Base-by-base conservation (phyloP, 2,113 vertebrate genomes). In the Semicossyphus pulcher region DNA sequence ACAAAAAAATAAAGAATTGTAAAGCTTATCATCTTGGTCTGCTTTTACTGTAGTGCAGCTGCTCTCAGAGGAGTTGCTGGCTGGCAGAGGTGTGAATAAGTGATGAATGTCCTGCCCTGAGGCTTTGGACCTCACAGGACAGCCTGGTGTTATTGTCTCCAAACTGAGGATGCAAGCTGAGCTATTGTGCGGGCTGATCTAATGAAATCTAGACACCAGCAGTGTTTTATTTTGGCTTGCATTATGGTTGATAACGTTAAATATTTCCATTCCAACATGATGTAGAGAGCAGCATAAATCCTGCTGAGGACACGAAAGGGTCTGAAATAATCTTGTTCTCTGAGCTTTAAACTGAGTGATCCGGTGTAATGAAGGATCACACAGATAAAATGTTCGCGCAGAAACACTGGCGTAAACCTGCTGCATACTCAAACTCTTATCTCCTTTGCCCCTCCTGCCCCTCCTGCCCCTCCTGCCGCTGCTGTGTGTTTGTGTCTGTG, bases 31-130 rank as follows among this genome's bases (percentile, higher is more conserved):
- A 82, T 81, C 23, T 62, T 53, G 72, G 68, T 74, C 74, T 16
- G 23, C 60, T 61, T n/a, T n/a, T n/a, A n/a, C n/a, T n/a, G n/a
- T 51, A 71, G 73, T 61, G 79, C 66, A 70, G 57, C 72, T 67
- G 32, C 48, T 82, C 83, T 90, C 85, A 29, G 7, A 77, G 76
- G 80, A 86, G 76, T 49, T 52, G 59, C 81, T 68, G 81, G 67
- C 72, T 64, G 58, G 37, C 29, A 3, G 76, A 86, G 77, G 86
- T 86, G 81, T 74, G 86, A 90, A 85, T 57, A 67, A 73, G 76
- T 15, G 79, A 86, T 88, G 87, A 86, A 80, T 82, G 84, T 86
- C 79, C 73, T 23, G 56, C 87, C 84, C 69, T 61, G 67, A 26
- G 79, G 77, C 56, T 11, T 23, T 7, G 31, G 77, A 84, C 82